Evolutionary conservation across 1,140 invertebrate genomes (phyloP), one percentile per base, ranked within the genome.

Genomic region (Tribolium madens): DNA sequence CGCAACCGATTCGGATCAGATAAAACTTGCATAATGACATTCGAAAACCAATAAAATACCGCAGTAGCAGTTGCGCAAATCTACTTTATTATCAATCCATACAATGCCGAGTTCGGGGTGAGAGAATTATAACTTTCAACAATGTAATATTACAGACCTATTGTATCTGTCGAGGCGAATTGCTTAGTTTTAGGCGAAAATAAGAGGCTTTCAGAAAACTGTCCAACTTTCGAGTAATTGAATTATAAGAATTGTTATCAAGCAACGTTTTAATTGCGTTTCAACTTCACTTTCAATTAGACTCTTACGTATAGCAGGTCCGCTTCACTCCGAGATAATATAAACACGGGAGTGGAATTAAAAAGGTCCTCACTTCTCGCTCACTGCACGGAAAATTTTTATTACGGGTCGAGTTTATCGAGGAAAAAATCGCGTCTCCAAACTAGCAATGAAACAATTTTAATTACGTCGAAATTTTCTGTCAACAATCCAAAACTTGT

Each of bases 191-290:
- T 52, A 5, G n/a, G 9, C 46, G 15, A 71, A 52, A 72, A 72
- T 72, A 72, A 72, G 70, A 72, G 70, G 70, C 70, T 72, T 72
- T 72, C 70, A 72, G 70, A 72, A 72, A 52, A 72, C 42, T 72
- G 70, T 72, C 70, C 70, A 72, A 72, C 70, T 72, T 72, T 72
- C 70, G 46, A 31, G 13, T 72, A 72, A 72, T 72, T 72, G 70
- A 72, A 72, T 72, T 72, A 72, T 72, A 72, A 72, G 70, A 72
- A 72, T 72, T 72, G 70, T 72, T 72, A 72, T 72, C 70, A 72
- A 71, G 47, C 70, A 72, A 72, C 70, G 70, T 72, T 72, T 72
- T 72, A 72, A 72, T 52, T 72, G 70, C 70, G 70, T 50, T 72
- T 52, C 70, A 72, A 72, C 70, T 72, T 72, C 70, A 72, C 70